phyloP scores from a whole-genome alignment of 2,797 vertebrate species.

The Meda fulgida region DNA sequence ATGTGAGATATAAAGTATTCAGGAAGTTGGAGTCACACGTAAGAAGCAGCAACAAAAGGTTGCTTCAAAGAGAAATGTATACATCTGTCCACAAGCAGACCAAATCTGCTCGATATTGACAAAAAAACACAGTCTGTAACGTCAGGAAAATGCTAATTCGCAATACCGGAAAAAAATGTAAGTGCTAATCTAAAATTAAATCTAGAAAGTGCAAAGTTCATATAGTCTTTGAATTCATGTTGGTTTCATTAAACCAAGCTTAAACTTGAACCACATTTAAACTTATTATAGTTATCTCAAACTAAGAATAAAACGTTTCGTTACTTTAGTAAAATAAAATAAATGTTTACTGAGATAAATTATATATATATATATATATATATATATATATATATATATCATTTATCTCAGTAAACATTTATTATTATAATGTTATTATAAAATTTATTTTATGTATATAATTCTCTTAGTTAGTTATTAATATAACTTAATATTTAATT shows the following conservation, averaged over 20 bases:
- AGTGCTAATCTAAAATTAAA: too few relatives aligned
- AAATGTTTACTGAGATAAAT: too few relatives aligned
- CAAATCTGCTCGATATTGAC: background rate
- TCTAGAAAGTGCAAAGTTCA: background rate
- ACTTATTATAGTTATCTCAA: too few relatives aligned
- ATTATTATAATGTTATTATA: too few relatives aligned
- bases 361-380: too few relatives aligned
- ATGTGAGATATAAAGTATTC: constrained; percentile 16
- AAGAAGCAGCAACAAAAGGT: background rate
- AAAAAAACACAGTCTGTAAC: background rate
- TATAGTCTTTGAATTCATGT: background rate
- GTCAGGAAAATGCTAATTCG: background rate
- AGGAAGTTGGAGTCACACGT: background rate
- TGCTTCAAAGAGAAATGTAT: constrained; percentile 19
- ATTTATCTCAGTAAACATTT: too few relatives aligned
- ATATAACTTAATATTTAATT: too few relatives aligned
- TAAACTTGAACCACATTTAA: background rate
- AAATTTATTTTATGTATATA: too few relatives aligned
- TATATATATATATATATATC: too few relatives aligned
- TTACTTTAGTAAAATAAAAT: too few relatives aligned
- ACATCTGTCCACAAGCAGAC: background rate
- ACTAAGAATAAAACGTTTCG: too few relatives aligned
- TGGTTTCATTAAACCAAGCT: background rate
- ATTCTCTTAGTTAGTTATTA: too few relatives aligned
- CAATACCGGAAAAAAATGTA: background rate